Percentiles rank a stretch among this genome's conserved stretches.
These are phyloP conservation scores for Sinocyclocheilus maitianheensis DNA, from an alignment of 2,113 vertebrate genomes.

Conservation along the genomic window DNA sequence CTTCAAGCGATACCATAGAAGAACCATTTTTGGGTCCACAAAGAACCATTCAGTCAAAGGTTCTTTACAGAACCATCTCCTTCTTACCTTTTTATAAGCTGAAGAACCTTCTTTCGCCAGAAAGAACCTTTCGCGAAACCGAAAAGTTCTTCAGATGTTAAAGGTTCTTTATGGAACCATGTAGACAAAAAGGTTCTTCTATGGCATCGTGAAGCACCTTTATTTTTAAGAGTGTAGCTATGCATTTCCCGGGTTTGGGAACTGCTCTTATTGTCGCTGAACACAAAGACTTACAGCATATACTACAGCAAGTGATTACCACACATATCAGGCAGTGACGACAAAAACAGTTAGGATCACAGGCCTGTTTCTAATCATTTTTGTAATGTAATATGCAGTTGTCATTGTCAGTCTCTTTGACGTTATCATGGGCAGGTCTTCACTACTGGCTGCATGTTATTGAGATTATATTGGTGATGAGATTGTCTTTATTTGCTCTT, in stretches of 20 bases:
- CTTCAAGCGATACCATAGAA: no score
- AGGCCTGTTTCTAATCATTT: not conserved
- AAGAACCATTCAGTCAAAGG: no score
- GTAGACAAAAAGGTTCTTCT: no score
- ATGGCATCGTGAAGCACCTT: no score
- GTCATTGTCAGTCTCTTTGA: not conserved
- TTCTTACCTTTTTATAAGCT: no score
- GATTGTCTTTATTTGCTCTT: not conserved
- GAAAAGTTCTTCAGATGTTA: no score
- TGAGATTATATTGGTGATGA: conserved; percentile 4
- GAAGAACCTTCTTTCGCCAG: no score
- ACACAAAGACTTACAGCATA: not conserved
- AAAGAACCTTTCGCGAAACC: no score
- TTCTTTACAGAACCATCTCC: no score
- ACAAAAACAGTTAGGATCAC: not conserved
- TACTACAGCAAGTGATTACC: conserved; percentile 16
- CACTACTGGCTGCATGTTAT: not conserved
- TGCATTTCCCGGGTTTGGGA: conserved; percentile 49
- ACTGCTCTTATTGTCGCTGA: conserved; percentile 20
- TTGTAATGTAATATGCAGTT: not conserved
- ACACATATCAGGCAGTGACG: not conserved
- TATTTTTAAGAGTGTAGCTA: conserved; percentile 2
- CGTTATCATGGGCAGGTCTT: not conserved
- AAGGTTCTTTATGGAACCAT: no score
- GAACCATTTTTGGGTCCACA: no score